A percentile compares a stretch with the other conserved stretches of the same genome.
phyloP scores from a whole-genome alignment of 2,888 invertebrate genomes.

The Osmoderma eremita region DNA sequence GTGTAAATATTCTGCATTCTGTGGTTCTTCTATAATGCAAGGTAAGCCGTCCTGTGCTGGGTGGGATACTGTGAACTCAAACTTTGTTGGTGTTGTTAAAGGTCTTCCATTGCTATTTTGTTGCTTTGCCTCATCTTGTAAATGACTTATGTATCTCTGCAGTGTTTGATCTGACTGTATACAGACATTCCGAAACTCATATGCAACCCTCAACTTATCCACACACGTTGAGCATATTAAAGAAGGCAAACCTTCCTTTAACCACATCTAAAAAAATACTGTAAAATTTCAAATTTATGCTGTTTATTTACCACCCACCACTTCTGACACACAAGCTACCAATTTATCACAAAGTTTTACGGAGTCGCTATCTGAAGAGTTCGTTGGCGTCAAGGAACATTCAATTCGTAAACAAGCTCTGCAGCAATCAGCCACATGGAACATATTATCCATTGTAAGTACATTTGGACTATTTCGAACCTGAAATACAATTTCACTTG shows the following conservation, averaged over 20 bases:
- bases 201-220: conserved; percentile 58
- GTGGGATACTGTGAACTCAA: conserved; percentile 53
- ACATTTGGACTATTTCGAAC: conserved; percentile 50
- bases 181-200: conserved; percentile 58
- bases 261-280: conserved; percentile 55
- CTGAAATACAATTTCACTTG: conserved; percentile 50
- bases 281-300: conserved; percentile 19
- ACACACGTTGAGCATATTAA: conserved; percentile 59
- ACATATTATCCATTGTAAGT: conserved; percentile 52
- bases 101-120: conserved; percentile 46
- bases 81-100: conserved; percentile 55
- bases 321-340: conserved; percentile 58
- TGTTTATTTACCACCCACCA: conserved; percentile 53
- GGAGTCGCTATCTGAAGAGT: conserved; percentile 56
- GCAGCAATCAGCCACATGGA: conserved; percentile 59
- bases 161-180: conserved; percentile 58
- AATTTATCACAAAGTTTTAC: conserved; percentile 60
- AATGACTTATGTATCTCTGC: conserved; percentile 53
- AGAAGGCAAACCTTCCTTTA: conserved; percentile 57
- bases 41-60: conserved; percentile 48
- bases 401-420: conserved; percentile 59
- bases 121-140: conserved; percentile 51
- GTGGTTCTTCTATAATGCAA: conserved; percentile 55
- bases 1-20: conserved; percentile 58
- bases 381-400: conserved; percentile 59